Base-by-base conservation (phyloP, 2,888 invertebrate genomes). In the Salpingus planirostris region DNA sequence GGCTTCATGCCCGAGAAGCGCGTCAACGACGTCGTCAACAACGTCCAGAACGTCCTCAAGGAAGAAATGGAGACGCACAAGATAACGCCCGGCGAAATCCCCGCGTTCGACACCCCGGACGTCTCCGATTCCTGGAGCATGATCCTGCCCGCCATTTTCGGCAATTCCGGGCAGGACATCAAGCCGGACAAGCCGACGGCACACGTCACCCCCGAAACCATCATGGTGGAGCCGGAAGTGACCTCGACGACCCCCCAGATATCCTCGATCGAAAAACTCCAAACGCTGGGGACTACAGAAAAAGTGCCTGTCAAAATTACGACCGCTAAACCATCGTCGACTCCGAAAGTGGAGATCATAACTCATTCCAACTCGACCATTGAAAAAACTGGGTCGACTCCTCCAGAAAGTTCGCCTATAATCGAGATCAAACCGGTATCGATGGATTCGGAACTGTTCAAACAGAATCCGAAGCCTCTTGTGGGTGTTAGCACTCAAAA, bases 21-120 rank as follows among this genome's bases (percentile, higher is more conserved):
- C 61, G 82, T 88, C 0, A 79, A 85, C 52, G 86, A 77, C 43
- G 84, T 89, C 4, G 82, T 89, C 0, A 77, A 77, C 21, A 86
- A 82, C 50, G 88, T 89, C 1, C 87, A 89, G 58, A 84, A 76
- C 57, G 87, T 89, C 8, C 65, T 89, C 0, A 84, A 83, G 60
- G 79, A 80, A 30, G 86, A 88, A 65, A 74, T 84, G 62, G 79
- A 78, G 41, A 43, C 45, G 4, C 51, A 60, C 55, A 78, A 67
- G 65, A n/a, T n/a, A n/a, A n/a, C n/a, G n/a, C 76, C 68, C 40
- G 48, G 52, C 22, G 39, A 44, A n/a, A 50, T 65, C 43, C 70
- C 71, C 2, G 65, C 74, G 3, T 64, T 80, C 31, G 80, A 81
- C 46, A 80, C 80, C 1, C 80, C 81, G 1, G 81, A 82, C 54